These are phyloP conservation scores for Sebastes paucispinis DNA, from an alignment of 2,797 vertebrate species.

Conservation along the genomic window DNA sequence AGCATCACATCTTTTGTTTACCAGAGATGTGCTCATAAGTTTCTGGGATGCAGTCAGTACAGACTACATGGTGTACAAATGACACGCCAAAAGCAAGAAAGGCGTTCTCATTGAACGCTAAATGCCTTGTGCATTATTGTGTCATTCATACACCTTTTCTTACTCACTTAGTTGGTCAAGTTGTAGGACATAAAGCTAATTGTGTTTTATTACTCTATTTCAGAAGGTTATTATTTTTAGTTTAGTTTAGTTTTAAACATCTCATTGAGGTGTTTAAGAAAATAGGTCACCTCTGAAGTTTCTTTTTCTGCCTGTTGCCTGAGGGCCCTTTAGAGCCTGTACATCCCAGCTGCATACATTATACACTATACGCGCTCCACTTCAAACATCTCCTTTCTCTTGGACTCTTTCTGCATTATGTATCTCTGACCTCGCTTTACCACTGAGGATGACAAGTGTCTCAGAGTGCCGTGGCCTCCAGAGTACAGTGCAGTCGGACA, in stretches of 20 bases:
- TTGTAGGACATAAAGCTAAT: background rate
- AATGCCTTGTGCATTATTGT: background rate
- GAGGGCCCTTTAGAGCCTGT: conserved; percentile 32
- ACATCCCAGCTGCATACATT: conserved; percentile 62
- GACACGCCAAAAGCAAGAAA: background rate
- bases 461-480: conserved; percentile 2
- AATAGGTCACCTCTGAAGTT: conserved; percentile 60
- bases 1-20: no score
- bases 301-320: conserved; percentile 50
- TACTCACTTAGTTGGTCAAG: background rate
- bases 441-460: conserved; percentile 18
- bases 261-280: conserved; percentile 46
- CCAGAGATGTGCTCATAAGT: no score
- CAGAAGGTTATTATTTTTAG: background rate
- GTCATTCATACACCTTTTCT: background rate
- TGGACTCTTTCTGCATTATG: conserved; percentile 53
- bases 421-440: conserved; percentile 48
- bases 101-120: background rate
- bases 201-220: conserved; percentile 6
- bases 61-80: background rate
- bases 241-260: conserved; percentile 13
- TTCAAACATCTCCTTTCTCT: conserved; percentile 42
- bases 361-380: conserved; percentile 32
- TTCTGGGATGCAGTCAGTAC: no score
- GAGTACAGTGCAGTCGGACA: conserved; percentile 13